phyloP scores from a whole-genome alignment of 2,113 vertebrate genomes.

The Atractosteus spatula region DNA sequence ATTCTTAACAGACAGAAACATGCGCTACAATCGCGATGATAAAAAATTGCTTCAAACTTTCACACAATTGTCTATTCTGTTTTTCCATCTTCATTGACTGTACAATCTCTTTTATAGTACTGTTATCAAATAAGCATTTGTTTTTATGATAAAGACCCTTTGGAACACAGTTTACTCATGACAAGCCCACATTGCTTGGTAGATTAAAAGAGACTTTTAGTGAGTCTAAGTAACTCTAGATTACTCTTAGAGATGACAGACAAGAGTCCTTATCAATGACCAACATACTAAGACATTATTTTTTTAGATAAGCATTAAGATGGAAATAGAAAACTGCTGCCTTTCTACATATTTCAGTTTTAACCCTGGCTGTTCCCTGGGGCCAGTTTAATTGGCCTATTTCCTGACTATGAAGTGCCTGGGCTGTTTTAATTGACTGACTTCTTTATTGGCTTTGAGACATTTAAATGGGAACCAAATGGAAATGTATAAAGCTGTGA shows the following conservation, averaged over 20 bases:
- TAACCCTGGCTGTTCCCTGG: conserved; percentile 44
- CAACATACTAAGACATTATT: conserved; percentile 64
- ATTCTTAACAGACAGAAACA: no score
- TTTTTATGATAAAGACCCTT: conserved; percentile 45
- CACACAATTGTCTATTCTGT: conserved; percentile 26
- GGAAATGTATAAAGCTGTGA: conserved; percentile 48
- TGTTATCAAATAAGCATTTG: conserved; percentile 62
- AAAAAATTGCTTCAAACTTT: no score
- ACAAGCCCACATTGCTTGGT: no score
- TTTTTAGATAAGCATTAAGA: conserved; percentile 68
- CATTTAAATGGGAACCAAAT: conserved; percentile 66
- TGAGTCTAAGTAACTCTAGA: conserved; percentile 64
- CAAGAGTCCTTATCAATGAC: conserved; percentile 67
- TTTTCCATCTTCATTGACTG: conserved; percentile 52
- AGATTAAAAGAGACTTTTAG: conserved; percentile 64
- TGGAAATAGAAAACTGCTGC: conserved; percentile 52
- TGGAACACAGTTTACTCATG: no score
- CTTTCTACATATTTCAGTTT: conserved; percentile 46
- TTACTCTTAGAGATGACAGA: conserved; percentile 64
- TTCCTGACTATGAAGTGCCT: conserved; percentile 60
- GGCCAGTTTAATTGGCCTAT: conserved; percentile 65
- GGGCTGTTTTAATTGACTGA: conserved; percentile 62
- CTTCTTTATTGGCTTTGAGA: conserved; percentile 63
- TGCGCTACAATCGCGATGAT: no score
- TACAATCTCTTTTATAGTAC: conserved; percentile 44